Conservation (phyloP, 2,797 vertebrate genomes). For the Neostethus bicornis region DNA sequence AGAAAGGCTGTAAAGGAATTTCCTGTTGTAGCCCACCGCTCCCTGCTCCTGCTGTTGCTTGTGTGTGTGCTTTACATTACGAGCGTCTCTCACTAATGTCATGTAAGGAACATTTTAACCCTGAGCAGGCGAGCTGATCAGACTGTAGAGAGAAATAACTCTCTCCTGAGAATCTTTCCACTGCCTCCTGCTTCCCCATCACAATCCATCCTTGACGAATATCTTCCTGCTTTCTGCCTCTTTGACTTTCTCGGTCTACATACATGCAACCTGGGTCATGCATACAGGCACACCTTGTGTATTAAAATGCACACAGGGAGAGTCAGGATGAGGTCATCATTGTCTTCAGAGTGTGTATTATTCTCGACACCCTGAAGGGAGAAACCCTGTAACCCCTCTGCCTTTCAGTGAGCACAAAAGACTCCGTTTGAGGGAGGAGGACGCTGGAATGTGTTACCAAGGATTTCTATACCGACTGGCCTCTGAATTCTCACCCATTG, state of each 20-base stretch:
- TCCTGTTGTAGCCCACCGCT: constrained; percentile 73
- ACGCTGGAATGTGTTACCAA: constrained; percentile 74
- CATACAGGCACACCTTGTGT: constrained; percentile 11
- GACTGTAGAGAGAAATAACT: constrained; percentile 37
- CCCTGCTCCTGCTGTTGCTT: constrained; percentile 41
- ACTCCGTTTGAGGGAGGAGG: constrained; percentile 64
- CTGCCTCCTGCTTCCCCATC: background rate
- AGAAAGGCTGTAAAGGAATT: constrained; percentile 78
- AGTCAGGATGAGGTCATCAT: constrained; percentile 74
- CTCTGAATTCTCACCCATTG: constrained; percentile 54
- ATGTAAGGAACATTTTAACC: constrained; percentile 56
- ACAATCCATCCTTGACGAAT: constrained; percentile 52
- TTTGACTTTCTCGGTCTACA: constrained; percentile 21
- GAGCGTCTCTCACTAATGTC: constrained; percentile 44
- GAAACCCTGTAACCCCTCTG: constrained; percentile 76
- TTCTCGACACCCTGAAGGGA: constrained; percentile 75
- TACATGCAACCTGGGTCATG: constrained; percentile 8
- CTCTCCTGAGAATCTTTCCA: constrained; percentile 44
- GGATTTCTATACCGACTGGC: constrained; percentile 56
- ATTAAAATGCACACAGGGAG: constrained; percentile 22
- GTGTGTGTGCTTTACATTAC: constrained; percentile 56
- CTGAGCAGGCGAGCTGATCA: constrained; percentile 39
- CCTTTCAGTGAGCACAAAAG: constrained; percentile 76
- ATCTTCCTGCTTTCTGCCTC: constrained; percentile 45
- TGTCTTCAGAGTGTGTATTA: constrained; percentile 69